Evolutionary conservation across 2,888 invertebrate species (phyloP).

Genomic region (Macrophya annulata): DNA sequence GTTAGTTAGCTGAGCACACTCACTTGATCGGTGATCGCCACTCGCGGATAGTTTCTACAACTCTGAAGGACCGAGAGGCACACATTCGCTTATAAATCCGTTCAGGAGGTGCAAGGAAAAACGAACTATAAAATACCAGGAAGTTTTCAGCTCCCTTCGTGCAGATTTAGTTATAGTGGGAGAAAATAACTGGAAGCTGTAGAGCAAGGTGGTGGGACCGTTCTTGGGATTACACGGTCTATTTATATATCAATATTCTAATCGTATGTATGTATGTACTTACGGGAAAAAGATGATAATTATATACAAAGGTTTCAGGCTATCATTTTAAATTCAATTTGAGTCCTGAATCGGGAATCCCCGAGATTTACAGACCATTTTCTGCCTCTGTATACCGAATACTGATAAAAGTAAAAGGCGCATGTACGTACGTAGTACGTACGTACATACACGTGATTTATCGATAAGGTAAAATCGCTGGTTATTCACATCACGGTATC

Average conservation of each 20-base stretch:
- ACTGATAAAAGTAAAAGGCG: not conserved
- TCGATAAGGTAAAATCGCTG: not conserved
- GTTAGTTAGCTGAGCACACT: not conserved
- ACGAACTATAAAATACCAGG: not conserved
- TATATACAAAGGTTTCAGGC: not conserved
- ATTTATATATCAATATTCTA: slow-evolving; percentile 4
- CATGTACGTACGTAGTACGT: too few species aligned
- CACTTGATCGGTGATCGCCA: not conserved
- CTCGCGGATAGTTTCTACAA: not conserved
- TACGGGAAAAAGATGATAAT: not conserved
- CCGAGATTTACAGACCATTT: not conserved
- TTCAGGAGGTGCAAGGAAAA: not conserved
- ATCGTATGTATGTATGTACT: not conserved
- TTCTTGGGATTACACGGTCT: not conserved
- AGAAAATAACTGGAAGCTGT: slow-evolving; percentile 16
- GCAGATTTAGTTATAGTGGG: slow-evolving; percentile 4
- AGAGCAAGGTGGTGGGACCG: not conserved
- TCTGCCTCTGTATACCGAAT: not conserved
- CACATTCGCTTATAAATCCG: slow-evolving; percentile 1
- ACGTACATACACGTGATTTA: not conserved
- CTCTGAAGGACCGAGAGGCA: not conserved
- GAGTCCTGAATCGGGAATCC: not conserved
- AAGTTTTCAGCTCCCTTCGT: not conserved
- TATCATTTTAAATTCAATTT: not conserved
- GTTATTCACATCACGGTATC: not conserved